phyloP scores from a whole-genome alignment of 2,797 vertebrate species.

The Tachyglossus aculeatus region DNA sequence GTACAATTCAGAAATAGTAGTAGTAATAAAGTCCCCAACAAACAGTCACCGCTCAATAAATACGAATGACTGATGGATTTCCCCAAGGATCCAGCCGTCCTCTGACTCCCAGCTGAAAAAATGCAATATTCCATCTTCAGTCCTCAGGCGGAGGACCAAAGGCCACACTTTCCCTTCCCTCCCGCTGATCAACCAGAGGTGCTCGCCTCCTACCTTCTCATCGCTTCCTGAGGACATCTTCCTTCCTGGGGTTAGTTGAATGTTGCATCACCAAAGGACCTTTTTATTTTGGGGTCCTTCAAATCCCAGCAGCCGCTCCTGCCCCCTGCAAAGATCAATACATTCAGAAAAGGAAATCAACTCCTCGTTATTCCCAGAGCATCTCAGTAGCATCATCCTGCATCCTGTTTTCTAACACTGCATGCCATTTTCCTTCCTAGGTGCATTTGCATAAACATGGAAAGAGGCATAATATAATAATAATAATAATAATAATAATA shows the following conservation, averaged over 20 bases:
- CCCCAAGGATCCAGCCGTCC: too few species aligned
- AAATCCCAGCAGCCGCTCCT: neutral
- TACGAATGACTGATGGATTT: too few species aligned
- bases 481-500: too few species aligned
- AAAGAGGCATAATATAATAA: slow-evolving; percentile 72
- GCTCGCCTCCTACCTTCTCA: too few species aligned
- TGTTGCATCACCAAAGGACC: neutral
- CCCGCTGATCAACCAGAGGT: too few species aligned
- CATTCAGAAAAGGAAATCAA: slow-evolving; percentile 40
- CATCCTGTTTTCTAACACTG: slow-evolving; percentile 66
- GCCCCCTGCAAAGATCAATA: slow-evolving; percentile 18
- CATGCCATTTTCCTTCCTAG: slow-evolving; percentile 69
- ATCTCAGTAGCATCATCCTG: slow-evolving; percentile 54
- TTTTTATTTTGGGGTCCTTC: neutral
- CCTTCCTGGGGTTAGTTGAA: neutral
- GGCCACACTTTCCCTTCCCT: too few species aligned
- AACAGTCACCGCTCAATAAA: too few species aligned
- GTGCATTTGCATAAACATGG: slow-evolving; percentile 75
- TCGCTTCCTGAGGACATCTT: neutral
- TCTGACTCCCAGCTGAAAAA: too few species aligned
- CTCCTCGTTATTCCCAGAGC: slow-evolving; percentile 56
- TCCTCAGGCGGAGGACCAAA: too few species aligned
- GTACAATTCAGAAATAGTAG: too few species aligned
- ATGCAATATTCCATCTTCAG: too few species aligned
- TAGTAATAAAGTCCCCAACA: too few species aligned